These are phyloP conservation scores for Ramphastos sulfuratus DNA, from an alignment of 2,113 vertebrate genomes.

Conservation along the genomic window DNA sequence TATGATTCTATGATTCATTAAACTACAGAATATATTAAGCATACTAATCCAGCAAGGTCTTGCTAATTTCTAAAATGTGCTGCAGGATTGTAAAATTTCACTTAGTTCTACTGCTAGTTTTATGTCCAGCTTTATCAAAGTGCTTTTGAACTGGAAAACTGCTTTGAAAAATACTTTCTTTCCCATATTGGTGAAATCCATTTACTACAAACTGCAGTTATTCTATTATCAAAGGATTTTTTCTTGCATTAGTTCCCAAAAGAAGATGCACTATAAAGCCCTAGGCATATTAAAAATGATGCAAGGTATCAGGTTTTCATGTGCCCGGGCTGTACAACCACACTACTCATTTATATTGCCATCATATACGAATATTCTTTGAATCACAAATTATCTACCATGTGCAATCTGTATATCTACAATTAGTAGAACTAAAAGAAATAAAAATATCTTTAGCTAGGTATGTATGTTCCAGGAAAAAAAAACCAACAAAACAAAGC, in stretches of 20 bases:
- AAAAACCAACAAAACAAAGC: neutral
- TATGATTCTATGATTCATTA: too few species aligned
- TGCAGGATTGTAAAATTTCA: neutral
- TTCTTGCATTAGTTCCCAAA: neutral
- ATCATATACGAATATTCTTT: neutral
- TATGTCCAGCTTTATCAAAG: neutral
- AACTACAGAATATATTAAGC: neutral
- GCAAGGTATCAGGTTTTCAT: neutral
- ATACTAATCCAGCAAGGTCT: neutral
- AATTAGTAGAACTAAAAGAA: neutral
- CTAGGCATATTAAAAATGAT: neutral
- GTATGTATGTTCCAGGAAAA: neutral
- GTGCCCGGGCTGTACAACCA: neutral
- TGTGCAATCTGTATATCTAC: neutral
- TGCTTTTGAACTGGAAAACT: neutral
- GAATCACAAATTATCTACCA: neutral
- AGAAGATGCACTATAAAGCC: neutral
- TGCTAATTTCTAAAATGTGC: neutral
- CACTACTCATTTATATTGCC: neutral
- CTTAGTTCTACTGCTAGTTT: neutral
- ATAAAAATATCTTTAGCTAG: neutral
- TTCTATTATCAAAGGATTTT: neutral
- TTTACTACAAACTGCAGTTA: neutral
- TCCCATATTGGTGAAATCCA: neutral
- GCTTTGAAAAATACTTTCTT: neutral